A percentile compares a stretch with the other conserved stretches of the same genome.
These are phyloP conservation scores for Oligia fasciuncula DNA, from an alignment of 2,888 invertebrate genomes.

Conservation along the genomic window DNA sequence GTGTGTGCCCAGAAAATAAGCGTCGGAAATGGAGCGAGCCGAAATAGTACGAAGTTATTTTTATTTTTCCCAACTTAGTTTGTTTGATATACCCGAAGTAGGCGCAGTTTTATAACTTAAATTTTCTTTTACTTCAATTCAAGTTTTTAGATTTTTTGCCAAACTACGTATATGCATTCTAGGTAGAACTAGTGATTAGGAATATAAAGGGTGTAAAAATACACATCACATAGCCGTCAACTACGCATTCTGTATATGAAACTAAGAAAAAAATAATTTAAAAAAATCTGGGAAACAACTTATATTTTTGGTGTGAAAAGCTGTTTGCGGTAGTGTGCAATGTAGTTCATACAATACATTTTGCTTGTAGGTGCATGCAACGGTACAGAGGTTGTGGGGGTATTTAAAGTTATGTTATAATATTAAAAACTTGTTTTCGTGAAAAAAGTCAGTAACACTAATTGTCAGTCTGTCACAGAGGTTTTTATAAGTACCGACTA, in stretches of 20 bases:
- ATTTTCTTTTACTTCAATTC: background rate
- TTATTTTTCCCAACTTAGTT: conserved; percentile 43
- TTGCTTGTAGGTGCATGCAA: too few species aligned
- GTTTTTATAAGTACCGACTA: background rate
- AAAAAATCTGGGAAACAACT: too few species aligned
- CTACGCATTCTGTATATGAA: too few species aligned
- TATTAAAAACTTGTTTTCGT: too few species aligned
- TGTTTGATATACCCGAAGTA: conserved; percentile 34
- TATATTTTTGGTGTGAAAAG: too few species aligned
- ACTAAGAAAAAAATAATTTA: too few species aligned
- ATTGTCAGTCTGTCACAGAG: background rate
- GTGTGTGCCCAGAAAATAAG: conserved; percentile 58
- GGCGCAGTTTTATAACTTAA: conserved; percentile 9
- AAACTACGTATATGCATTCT: too few species aligned
- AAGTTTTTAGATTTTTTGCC: background rate
- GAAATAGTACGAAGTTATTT: conserved; percentile 48
- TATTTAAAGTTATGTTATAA: too few species aligned
- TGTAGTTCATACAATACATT: too few species aligned
- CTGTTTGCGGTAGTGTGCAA: too few species aligned
- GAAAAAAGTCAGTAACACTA: background rate
- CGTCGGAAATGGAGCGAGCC: conserved; percentile 46
- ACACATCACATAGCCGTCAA: too few species aligned
- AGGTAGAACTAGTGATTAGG: background rate
- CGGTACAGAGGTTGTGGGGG: too few species aligned
- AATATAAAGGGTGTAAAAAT: background rate